Evolutionary conservation across 1,140 invertebrate genomes (phyloP).

Genomic region (Eumaeus atala): DNA sequence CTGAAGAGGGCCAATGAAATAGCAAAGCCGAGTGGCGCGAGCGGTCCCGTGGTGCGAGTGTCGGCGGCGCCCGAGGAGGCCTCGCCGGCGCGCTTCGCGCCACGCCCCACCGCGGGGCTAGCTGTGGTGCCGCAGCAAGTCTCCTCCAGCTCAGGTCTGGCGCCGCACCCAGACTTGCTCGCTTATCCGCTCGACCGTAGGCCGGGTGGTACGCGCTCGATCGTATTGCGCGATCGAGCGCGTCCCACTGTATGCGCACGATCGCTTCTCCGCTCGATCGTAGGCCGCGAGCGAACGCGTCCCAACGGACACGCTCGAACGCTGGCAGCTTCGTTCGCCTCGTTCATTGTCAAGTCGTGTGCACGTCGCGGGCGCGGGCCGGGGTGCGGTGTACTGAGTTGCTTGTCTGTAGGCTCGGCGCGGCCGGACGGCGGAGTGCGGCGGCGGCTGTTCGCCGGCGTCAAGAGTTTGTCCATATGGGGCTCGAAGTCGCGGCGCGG

Average conservation of each 20-base stretch:
- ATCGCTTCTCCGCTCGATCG: conserved; percentile 33
- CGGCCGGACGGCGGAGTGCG: conserved; percentile 70
- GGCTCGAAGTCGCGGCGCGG: conserved; percentile 78
- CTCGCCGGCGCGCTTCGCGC: conserved; percentile 51
- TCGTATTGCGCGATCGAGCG: conserved; percentile 18
- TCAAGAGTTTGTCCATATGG: conserved; percentile 84
- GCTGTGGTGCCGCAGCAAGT: conserved; percentile 67
- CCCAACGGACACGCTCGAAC: conserved; percentile 26
- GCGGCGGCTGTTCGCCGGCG: conserved; percentile 81
- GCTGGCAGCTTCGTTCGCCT: conserved; percentile 51
- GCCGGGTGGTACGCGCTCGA: conserved; percentile 30
- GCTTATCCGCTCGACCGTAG: conserved; percentile 28
- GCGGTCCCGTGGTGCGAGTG: conserved; percentile 66
- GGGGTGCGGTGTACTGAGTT: conserved; percentile 61
- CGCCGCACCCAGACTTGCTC: conserved; percentile 39
- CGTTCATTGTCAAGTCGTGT: conserved; percentile 62
- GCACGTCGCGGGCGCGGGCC: conserved; percentile 59
- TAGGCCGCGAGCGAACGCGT: conserved; percentile 21
- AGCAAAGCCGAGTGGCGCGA: conserved; percentile 71
- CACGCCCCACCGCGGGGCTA: conserved; percentile 52
- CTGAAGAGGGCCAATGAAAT: conserved; percentile 94
- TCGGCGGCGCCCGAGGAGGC: conserved; percentile 64
- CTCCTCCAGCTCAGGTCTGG: conserved; percentile 74
- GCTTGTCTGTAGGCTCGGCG: conserved; percentile 64
- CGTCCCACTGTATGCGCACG: conserved; percentile 22